Evolutionary conservation across 1,140 invertebrate species (phyloP), one percentile per base, ranked within the genome.

Genomic region (Musca domestica): DNA sequence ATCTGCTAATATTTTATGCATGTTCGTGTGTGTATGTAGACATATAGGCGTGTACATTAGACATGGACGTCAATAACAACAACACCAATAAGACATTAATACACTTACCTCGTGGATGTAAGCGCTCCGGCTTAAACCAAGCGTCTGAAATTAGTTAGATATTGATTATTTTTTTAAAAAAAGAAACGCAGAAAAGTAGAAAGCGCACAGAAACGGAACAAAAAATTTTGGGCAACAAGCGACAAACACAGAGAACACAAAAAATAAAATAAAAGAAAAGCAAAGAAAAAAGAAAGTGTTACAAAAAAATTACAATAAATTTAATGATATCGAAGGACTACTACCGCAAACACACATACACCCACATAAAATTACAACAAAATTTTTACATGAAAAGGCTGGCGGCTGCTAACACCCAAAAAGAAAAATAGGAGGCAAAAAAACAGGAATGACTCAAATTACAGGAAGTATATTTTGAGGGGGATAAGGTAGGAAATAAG

Each of bases 81-180:
- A 19, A 51, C 49, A 64, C 47, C 23, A 22, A 47, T 27, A 64
- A 64, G 5, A 12, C 6, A 22, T 64, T 47, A 25, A 22, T 51
- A 51, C 34, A 86, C 90, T 91, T 89, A 94, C 92, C 92, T 90
- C 88, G 88, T 73, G 92, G 92, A 85, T 93, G 90, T 82, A 95
- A 89, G 85, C 90, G 89, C 83, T 91, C 90, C 75, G 92, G 91
- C 82, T 93, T 92, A 87, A 94, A 93, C 92, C 92, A 94, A 85
- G 91, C 89, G 88, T 92, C 92, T 93, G 91, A 76, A 91, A 92
- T 86, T 84, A 87, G 56, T 34, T 41, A 87, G 70, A 78, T 78
- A 74, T 70, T 51, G 74, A 70, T 76, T 65, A 54, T 79, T 78
- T 76, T 74, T 75, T 78, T 78, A 76, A 73, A 75, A 72, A 68